Conservation (phyloP, 2,113 vertebrate genomes). For the Varanus komodoensis region DNA sequence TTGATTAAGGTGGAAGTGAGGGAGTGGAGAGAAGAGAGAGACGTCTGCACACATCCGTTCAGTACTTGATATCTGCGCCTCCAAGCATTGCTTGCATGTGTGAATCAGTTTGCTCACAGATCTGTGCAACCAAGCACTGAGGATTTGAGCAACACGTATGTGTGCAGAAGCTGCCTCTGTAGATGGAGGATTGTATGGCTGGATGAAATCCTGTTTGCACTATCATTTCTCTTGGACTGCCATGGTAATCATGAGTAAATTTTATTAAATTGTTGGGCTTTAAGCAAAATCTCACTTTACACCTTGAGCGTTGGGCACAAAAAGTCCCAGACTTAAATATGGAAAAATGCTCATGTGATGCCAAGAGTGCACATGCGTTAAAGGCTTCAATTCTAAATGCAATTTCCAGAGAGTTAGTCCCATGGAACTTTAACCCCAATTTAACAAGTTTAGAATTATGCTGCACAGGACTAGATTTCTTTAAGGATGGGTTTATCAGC, state of each 20-base stretch:
- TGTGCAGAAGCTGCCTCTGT: slow-evolving; percentile 3
- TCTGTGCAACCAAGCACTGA: background rate
- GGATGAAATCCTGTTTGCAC: slow-evolving; percentile 70
- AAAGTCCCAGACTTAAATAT: background rate
- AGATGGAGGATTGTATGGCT: slow-evolving; percentile 58
- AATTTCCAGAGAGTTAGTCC: background rate
- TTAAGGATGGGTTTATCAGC: background rate
- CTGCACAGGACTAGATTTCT: background rate
- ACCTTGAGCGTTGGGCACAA: background rate
- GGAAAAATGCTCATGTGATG: background rate
- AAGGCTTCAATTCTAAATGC: background rate
- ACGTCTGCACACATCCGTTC: slow-evolving; percentile 36
- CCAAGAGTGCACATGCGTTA: background rate
- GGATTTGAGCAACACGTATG: background rate
- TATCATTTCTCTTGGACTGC: slow-evolving; percentile 51
- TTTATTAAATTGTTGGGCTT: background rate
- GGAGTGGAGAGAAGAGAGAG: slow-evolving; percentile 72
- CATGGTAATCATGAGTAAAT: background rate
- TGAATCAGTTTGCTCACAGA: background rate
- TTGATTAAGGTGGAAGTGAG: slow-evolving; percentile 75
- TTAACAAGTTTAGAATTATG: background rate
- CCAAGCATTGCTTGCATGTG: background rate
- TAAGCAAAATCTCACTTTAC: background rate
- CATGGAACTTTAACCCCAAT: background rate
- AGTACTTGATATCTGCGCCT: background rate